Base-by-base conservation (phyloP, 2,888 invertebrate species). In the Drosophila prostipennis region DNA sequence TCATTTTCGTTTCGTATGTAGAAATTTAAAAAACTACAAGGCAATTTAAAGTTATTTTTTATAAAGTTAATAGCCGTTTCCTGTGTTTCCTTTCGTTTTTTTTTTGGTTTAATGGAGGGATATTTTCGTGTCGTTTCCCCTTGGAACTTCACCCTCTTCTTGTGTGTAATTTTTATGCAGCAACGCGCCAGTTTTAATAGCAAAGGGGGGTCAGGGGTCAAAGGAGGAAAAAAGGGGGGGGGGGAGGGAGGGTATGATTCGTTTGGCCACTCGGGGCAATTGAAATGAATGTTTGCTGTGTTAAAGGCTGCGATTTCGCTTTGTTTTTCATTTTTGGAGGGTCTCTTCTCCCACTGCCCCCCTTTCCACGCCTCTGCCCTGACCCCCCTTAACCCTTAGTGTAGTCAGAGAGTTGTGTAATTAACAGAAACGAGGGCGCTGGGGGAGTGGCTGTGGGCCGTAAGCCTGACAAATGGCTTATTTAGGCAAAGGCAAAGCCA, bases 381-480 rank as follows among this genome's bases (percentile, higher is more conserved):
- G 2, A 0, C 0, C 6, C 8, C 14, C 13, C 13, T 11, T 26
- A 7, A 23, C 10, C 8, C 23, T 11, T n/a, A 13, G 7, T 2
- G n/a, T 11, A 46, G 32, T 16, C 48, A 13, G 29, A 16, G 45
- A 32, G 58, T 49, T 42, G 74, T 77, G 86, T 80, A 80, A 86
- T 80, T 86, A 82, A 82, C 86, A 82, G 63, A 46, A 36, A n/a
- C 46, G 13, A 19, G 29, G 51, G 23, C n/a, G 23, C 14, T 19
- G 19, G 19, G 19, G 19, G 19, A 19, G 3, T 19, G 3, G 3
- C 19, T 40, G 29, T 7, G 5, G 11, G 13, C 34, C 43, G 53
- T 79, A 77, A 79, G 80, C 80, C 74, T 79, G 83, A 85, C 77
- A 83, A 83, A 86, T 86, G 80, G 78, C 65, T 83, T 86, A 86